These are phyloP conservation scores for Melanerpes aurifrons DNA, from an alignment of 2,113 vertebrate genomes.

Conservation along the genomic window DNA sequence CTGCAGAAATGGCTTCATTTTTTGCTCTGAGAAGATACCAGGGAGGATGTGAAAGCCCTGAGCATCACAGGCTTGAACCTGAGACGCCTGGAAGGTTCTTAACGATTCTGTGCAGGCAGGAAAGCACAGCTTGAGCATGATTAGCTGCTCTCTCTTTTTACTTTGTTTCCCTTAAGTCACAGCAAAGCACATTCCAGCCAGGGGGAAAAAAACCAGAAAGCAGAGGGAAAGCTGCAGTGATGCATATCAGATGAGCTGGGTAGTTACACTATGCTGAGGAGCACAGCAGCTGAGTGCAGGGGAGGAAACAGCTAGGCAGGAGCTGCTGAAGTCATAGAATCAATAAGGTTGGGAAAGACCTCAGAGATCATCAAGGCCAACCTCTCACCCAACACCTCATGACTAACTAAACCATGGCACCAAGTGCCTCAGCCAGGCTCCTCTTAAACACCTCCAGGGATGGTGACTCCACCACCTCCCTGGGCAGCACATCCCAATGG, in stretches of 20 bases:
- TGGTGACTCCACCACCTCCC: too few species aligned
- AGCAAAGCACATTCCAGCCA: not conserved
- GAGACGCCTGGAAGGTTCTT: not conserved
- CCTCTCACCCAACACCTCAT: too few species aligned
- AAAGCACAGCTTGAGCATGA: conserved; percentile 15
- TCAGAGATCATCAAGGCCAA: too few species aligned
- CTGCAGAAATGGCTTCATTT: not conserved
- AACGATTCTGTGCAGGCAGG: not conserved
- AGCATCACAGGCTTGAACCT: not conserved
- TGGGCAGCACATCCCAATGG: too few species aligned
- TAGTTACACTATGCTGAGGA: conserved; percentile 9
- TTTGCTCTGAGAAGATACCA: not conserved
- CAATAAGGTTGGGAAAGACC: too few species aligned
- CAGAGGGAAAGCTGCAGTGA: not conserved
- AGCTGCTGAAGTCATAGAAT: not conserved
- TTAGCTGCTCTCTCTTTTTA: not conserved
- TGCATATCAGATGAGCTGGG: not conserved
- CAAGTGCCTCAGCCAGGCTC: too few species aligned
- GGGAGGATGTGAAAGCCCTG: not conserved
- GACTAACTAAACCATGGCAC: too few species aligned
- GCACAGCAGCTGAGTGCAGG: not conserved
- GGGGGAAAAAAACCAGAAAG: not conserved
- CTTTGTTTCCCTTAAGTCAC: not conserved
- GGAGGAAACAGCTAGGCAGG: not conserved
- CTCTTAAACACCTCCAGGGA: too few species aligned